Base-by-base conservation (phyloP, 2,888 invertebrate species). In the Leptarthrus brevirostris region DNA sequence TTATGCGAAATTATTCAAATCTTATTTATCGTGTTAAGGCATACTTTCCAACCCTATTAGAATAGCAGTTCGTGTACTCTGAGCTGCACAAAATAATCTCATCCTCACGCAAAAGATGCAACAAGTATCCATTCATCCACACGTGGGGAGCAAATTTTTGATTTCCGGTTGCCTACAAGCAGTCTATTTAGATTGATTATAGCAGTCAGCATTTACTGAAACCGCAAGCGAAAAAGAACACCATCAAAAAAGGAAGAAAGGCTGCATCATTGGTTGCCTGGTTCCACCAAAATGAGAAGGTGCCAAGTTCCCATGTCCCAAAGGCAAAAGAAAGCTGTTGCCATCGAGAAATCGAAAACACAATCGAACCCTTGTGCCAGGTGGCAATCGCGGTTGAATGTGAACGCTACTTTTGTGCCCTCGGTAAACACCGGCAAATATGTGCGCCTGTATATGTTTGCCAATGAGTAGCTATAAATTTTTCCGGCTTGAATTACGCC, bases 341-440 rank as follows among this genome's bases (percentile, higher is more conserved):
- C n/a, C 16, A 18, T 16, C 36, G 5, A 16, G 22, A 26, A 20
- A 61, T 40, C 36, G 26, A 44, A 54, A 61, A 26, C 18, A 61
- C 40, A 61, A 61, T 22, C 61, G 40, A 12, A 40, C 61, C 61
- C 61, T 4, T 14, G 61, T 40, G 40, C 61, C 61, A 61, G 61
- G 61, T 61, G 61, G 61, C 20, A 61, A 61, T 61, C 61, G 61
- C 61, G 40, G 61, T 40, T 61, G 36, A 22, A 6, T 24, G 14
- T 40, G 61, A 8, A 40, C 40, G 40, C n/a, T 40, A 40, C 22
- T 14, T 10, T 18, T 18, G 4, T 14, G 18, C 49, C 49, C 30
- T 26, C 5, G 10, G 10, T 14, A 2, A 26, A 30, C 26, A 10
- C 26, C 56, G 56, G 14, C 34, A 5, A 16, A 1, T 56, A 30